Percentiles rank a stretch among this genome's conserved stretches.
Conservation (phyloP, 2,797 vertebrate genomes). For the Craterocephalus amniculus region DNA sequence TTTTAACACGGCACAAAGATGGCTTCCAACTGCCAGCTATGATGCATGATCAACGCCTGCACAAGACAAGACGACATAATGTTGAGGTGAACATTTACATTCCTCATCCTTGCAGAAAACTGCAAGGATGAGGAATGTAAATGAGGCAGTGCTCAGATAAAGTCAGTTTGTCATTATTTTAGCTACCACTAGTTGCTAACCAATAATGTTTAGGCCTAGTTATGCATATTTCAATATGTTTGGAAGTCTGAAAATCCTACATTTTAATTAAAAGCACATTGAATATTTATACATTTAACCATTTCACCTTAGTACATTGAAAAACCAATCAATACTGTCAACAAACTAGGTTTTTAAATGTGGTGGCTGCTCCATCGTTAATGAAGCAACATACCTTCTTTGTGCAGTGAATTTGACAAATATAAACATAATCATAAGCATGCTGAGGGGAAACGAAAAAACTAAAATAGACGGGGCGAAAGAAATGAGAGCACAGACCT, state of each 20-base stretch:
- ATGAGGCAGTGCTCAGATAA: background rate
- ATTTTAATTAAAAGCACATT: background rate
- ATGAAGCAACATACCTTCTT: constrained; percentile 9
- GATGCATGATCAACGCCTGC: background rate
- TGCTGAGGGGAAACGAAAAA: constrained; percentile 18
- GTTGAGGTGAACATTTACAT: background rate
- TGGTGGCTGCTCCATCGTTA: background rate
- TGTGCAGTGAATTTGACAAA: constrained; percentile 11
- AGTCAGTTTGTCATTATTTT: background rate
- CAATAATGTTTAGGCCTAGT: background rate
- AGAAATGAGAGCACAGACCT: background rate
- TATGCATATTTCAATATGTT: background rate
- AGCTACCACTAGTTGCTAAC: background rate
- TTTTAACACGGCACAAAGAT: background rate
- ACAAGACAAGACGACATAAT: background rate
- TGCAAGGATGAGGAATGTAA: background rate
- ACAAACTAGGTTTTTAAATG: constrained; percentile 3
- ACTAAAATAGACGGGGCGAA: background rate
- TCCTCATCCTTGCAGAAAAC: too few relatives aligned
- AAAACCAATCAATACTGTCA: background rate
- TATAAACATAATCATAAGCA: constrained; percentile 19
- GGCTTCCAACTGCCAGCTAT: background rate
- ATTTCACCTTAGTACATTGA: background rate
- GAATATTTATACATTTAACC: background rate
- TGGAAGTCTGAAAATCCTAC: background rate